Conservation (phyloP, 2,888 invertebrate species). For the Drosophila picticornis region DNA sequence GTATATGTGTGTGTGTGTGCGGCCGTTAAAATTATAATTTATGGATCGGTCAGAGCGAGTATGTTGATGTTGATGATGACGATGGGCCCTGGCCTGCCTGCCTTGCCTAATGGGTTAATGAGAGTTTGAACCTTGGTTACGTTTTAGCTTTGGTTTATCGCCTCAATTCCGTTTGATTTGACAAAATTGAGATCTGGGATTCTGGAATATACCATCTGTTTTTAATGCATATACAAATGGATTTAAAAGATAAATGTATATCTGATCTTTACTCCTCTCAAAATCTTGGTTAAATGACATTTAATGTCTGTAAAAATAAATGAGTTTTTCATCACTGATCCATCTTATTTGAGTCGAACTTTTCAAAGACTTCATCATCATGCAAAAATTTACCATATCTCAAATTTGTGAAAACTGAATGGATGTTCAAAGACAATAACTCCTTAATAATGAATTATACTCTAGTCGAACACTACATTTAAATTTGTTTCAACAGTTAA, state of each 20-base stretch:
- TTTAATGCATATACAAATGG: neutral
- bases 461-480: neutral
- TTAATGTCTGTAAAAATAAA: neutral
- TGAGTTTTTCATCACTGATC: neutral
- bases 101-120: slow-evolving; percentile 51
- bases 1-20: slow-evolving; percentile 7
- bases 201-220: neutral
- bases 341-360: neutral
- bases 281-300: neutral
- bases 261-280: neutral
- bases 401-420: too few species aligned
- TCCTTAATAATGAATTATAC: too few species aligned
- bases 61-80: slow-evolving; percentile 5
- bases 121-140: slow-evolving; percentile 56
- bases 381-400: neutral
- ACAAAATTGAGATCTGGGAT: slow-evolving; percentile 5
- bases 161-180: slow-evolving; percentile 56
- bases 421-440: neutral
- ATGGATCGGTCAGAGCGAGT: slow-evolving; percentile 39
- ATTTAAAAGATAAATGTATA: neutral
- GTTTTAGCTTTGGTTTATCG: slow-evolving; percentile 63
- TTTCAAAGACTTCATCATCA: neutral
- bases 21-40: slow-evolving; percentile 65
- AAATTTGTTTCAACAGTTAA: neutral
- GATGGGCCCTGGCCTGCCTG: neutral